Evolutionary conservation across 2,888 invertebrate genomes (phyloP), one percentile per base, ranked within the genome.

Genomic region (Hypolimnas misippus): DNA sequence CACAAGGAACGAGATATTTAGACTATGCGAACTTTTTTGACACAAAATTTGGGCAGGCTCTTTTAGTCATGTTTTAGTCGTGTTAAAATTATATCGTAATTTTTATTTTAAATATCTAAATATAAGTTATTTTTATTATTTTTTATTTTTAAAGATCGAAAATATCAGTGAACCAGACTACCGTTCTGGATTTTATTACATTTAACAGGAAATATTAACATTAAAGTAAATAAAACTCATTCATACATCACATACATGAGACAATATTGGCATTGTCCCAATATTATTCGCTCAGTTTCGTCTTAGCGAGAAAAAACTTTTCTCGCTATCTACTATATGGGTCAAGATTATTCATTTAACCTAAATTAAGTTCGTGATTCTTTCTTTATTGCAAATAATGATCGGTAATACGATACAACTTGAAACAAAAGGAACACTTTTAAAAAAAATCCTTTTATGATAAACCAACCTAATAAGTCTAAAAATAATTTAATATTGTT

Each of bases 231-330:
- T 42, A 19, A 42, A 17, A 44, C 3, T 19, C 10, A 21, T 44
- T 21, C 12, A 35, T 2, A n/a, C n/a, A 12, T 46, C n/a, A 21
- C 4, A 46, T 10, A 46, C 5, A 12, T 12, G 8, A n/a, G 35
- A 49, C n/a, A 29, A 49, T 29, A 29, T 25, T 49, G 49, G 49
- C 29, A 25, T 7, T 7, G 25, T 49, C 8, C 49, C 49, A 49
- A 49, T 44, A 19, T 21, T 3, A 44, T 44, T 21, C 19, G 5
- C 12, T 46, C n/a, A 21, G 12, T n/a, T 46, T 46, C n/a, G 12
- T 49, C 25, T 25, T 25, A 29, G 19, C 29, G 14, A 14, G 25
- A 49, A 49, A n/a, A 46, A 49, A 49, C 7, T 49, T 19, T 49
- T 7, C 3, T 29, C 29, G n/a, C 5, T 14, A 25, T 25, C 25